Evolutionary conservation across 37 sponge, comb jelly and placozoan genomes (phyloP), one percentile per base, ranked within the genome.

Genomic region (Axinella damicornis): DNA sequence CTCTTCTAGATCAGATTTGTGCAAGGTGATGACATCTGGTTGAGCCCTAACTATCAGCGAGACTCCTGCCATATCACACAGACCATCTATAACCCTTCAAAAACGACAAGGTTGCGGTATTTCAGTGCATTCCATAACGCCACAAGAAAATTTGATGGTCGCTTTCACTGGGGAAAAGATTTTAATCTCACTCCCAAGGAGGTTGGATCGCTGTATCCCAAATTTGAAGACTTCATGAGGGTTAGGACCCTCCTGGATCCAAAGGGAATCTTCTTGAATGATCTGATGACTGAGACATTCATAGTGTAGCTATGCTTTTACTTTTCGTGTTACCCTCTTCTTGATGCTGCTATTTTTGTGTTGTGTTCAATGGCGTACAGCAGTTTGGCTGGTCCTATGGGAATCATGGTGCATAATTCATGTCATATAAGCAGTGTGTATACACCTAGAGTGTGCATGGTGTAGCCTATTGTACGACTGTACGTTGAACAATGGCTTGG

Each of bases 41-140:
- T 93, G 34, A 93, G 94, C 53, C 93, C 87, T 18, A 80, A 88
- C 75, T 90, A 91, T 80, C 85, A 81, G 12, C 70, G 92, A 38
- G 88, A 91, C 54, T 78, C 89, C 57, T 93, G 94, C 53, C 86
- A 91, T 64, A 41, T 93, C 59, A 90, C 88, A 19, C 66, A 77
- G 14, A 27, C 74, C 15, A 83, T 91, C 2, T 74, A 86, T 65
- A 91, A 70, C 16, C 84, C 79, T 18, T 40, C 71, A 24, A 38
- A 30, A 22, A 25, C 31, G 17, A 54, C 20, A 6, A 58, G 46
- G 46, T 46, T 4, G 46, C 46, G 4, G 46, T 46, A 46, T 46
- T 46, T 46, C 46, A 46, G 46, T 46, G 46, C 6, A 46, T 46
- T 46, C 46, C 46, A 46, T 13, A 12, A 57, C 11, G 17, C 35